Conservation (phyloP, 2,888 invertebrate genomes). For the Diachrysia chrysitis region DNA sequence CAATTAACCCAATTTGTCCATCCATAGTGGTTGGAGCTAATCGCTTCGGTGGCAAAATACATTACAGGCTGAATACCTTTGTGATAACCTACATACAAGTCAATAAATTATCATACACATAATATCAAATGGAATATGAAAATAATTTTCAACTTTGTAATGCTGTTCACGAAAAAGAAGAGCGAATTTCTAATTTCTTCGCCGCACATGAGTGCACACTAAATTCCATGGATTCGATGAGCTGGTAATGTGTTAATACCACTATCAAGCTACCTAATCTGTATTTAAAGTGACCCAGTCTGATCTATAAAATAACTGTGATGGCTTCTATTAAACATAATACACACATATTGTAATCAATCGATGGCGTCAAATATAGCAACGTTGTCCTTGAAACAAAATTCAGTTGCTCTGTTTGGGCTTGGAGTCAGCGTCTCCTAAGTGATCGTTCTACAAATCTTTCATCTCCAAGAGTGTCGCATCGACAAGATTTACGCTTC, state of each 20-base stretch:
- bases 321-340: too few relatives aligned
- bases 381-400: slow-evolving; percentile 1
- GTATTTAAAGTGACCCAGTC: too few relatives aligned
- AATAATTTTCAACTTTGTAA: neutral
- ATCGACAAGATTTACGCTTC: slow-evolving; percentile 54
- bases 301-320: too few relatives aligned
- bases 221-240: too few relatives aligned
- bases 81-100: neutral
- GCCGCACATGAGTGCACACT: too few relatives aligned
- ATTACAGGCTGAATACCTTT: slow-evolving; percentile 32
- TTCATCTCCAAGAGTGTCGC: slow-evolving; percentile 41
- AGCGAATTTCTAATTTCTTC: too few relatives aligned
- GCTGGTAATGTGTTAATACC: too few relatives aligned
- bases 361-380: neutral
- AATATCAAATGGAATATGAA: neutral
- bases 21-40: slow-evolving; percentile 30
- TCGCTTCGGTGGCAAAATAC: slow-evolving; percentile 24
- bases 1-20: slow-evolving; percentile 50
- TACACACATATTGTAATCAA: too few relatives aligned
- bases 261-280: too few relatives aligned
- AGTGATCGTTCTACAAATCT: slow-evolving; percentile 50
- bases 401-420: slow-evolving; percentile 3
- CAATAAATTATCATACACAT: neutral
- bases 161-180: too few relatives aligned
- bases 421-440: slow-evolving; percentile 7